A percentile compares a stretch with the other conserved stretches of the same genome.
These are phyloP conservation scores for Andrena hattorfiana DNA, from an alignment of 2,888 invertebrate genomes.

Conservation along the genomic window DNA sequence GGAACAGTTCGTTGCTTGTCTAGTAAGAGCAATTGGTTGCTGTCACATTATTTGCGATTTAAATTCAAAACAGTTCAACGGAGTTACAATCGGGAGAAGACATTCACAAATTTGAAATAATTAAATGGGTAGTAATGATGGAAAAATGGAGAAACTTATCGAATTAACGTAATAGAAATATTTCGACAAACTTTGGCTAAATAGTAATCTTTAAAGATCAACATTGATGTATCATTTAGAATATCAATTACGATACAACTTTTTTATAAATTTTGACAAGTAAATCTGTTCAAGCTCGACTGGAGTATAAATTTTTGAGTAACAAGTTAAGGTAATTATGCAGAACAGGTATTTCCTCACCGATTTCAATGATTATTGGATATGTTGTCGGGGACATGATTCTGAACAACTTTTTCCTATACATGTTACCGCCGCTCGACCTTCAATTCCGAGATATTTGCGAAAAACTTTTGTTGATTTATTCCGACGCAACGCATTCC, in stretches of 20 bases:
- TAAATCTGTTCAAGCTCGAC: conserved; percentile 20
- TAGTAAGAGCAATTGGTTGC: background rate
- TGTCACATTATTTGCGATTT: background rate
- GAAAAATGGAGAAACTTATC: background rate
- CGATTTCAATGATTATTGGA: too few relatives aligned
- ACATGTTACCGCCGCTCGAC: too few relatives aligned
- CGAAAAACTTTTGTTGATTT: too few relatives aligned
- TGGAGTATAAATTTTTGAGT: background rate
- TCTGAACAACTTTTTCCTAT: too few relatives aligned
- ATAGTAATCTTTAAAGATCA: background rate
- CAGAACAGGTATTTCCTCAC: too few relatives aligned
- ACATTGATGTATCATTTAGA: conserved; percentile 9
- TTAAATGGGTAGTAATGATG: background rate
- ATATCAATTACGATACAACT: background rate
- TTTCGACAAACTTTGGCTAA: conserved; percentile 14
- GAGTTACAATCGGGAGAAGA: background rate
- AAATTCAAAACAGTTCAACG: conserved; percentile 5
- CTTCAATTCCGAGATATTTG: too few relatives aligned
- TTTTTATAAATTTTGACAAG: background rate
- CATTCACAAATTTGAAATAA: background rate
- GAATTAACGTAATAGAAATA: background rate
- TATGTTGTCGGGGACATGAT: too few relatives aligned
- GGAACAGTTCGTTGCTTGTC: background rate
- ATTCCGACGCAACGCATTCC: too few relatives aligned
- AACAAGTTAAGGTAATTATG: background rate